Conservation (phyloP, 2,888 invertebrate species). For the Aleiodes alternator region DNA sequence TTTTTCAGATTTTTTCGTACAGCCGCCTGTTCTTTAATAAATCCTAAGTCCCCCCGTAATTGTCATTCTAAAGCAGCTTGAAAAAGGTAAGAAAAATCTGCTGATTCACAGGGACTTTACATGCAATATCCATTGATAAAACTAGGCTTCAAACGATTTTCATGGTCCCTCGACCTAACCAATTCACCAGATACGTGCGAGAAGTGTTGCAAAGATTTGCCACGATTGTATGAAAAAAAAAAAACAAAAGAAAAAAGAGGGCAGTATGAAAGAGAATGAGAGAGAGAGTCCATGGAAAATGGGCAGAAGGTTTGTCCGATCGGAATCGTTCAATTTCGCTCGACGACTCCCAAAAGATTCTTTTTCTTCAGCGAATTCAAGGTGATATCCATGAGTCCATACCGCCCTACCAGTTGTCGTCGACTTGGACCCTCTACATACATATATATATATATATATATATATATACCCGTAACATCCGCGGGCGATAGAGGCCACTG, state of each 20-base stretch:
- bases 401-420: conserved; percentile 7
- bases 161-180: neutral
- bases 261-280: too few relatives aligned
- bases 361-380: conserved; percentile 40
- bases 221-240: neutral
- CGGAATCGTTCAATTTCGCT: conserved; percentile 64
- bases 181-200: conserved; percentile 23
- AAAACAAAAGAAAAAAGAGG: too few relatives aligned
- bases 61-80: too few relatives aligned
- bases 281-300: conserved; percentile 40
- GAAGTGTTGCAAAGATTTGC: conserved; percentile 20
- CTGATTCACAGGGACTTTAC: too few relatives aligned
- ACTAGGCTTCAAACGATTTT: conserved; percentile 23
- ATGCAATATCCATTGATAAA: too few relatives aligned
- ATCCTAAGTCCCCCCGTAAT: too few relatives aligned
- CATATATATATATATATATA: neutral
- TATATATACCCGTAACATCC: neutral
- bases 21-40: too few relatives aligned
- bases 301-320: conserved; percentile 50
- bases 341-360: conserved; percentile 62
- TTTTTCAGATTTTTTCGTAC: too few relatives aligned
- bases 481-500: neutral
- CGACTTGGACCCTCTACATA: neutral
- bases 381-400: conserved; percentile 3
- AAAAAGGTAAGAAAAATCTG: too few relatives aligned